Evolutionary conservation across 2,888 invertebrate genomes (phyloP).

Genomic region (Caenorhabditis wallacei): DNA sequence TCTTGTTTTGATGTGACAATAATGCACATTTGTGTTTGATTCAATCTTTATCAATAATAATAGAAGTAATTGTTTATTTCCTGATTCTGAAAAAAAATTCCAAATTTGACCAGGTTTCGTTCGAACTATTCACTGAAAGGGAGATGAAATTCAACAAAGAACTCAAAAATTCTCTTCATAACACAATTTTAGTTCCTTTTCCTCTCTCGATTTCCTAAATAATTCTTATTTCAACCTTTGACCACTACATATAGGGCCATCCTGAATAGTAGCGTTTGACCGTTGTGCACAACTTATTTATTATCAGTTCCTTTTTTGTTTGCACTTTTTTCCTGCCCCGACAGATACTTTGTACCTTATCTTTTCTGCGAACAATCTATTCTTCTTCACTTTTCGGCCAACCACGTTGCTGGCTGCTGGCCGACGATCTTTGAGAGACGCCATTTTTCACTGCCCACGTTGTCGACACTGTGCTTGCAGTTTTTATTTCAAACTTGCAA

Average conservation of each 20-base stretch:
- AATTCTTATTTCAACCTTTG: constrained; percentile 21
- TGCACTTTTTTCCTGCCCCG: constrained; percentile 46
- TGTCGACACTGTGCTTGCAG: constrained; percentile 1
- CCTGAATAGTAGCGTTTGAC: constrained; percentile 17
- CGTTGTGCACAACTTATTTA: constrained; percentile 23
- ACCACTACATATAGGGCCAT: constrained; percentile 4
- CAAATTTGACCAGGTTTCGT: no score
- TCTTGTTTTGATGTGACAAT: constrained; percentile 48
- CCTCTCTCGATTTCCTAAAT: no score
- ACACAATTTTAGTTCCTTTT: no score
- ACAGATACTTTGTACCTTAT: constrained; percentile 61
- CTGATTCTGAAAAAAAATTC: no score
- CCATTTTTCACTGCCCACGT: constrained; percentile 20
- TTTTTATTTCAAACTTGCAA: neutral
- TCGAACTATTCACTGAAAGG: no score
- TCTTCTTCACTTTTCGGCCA: constrained; percentile 41
- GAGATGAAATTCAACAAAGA: no score
- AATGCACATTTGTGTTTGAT: constrained; percentile 28
- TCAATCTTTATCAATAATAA: neutral
- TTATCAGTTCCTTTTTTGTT: constrained; percentile 53
- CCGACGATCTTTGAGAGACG: constrained; percentile 56
- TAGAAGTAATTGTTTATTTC: neutral
- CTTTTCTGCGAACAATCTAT: constrained; percentile 58
- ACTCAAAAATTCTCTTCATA: no score
- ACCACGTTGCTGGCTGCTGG: constrained; percentile 64